Conservation (phyloP, 2,113 vertebrate species). For the Eupsittula cactorum region DNA sequence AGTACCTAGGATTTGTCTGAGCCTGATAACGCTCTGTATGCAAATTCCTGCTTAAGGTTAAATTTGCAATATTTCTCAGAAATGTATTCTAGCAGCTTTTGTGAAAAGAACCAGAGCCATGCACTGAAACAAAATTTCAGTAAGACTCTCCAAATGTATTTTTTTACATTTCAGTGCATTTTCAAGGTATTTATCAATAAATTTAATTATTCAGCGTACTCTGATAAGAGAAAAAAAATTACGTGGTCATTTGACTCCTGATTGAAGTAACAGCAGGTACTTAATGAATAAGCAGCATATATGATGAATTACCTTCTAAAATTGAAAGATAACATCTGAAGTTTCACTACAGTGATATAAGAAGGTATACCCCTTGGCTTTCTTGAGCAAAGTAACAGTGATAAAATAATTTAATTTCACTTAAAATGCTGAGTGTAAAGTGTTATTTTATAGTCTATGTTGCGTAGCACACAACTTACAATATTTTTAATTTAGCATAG, state of each 20-base stretch:
- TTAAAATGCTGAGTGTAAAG: not conserved
- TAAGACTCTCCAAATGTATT: not conserved
- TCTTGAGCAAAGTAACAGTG: not conserved
- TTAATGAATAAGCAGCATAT: not conserved
- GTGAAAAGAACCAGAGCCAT: not conserved
- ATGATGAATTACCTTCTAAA: not conserved
- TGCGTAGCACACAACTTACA: accelerated
- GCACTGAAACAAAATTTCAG: not conserved
- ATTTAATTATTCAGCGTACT: not conserved
- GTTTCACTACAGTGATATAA: not conserved
- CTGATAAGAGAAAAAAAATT: not conserved
- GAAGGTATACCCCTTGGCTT: not conserved
- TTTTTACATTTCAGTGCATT: not conserved
- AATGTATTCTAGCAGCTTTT: not conserved
- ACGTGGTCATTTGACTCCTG: not conserved
- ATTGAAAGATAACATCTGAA: not conserved
- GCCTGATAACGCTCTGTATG: not conserved
- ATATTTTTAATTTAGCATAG: not conserved
- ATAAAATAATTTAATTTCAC: not conserved
- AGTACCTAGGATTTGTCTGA: not conserved
- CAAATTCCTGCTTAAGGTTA: not conserved
- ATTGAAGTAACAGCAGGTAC: not conserved
- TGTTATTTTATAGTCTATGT: not conserved
- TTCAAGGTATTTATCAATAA: not conserved
- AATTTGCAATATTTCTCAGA: not conserved